These are phyloP conservation scores for Acrossocheilus fasciatus DNA, from an alignment of 2,797 vertebrate genomes.

Conservation along the genomic window DNA sequence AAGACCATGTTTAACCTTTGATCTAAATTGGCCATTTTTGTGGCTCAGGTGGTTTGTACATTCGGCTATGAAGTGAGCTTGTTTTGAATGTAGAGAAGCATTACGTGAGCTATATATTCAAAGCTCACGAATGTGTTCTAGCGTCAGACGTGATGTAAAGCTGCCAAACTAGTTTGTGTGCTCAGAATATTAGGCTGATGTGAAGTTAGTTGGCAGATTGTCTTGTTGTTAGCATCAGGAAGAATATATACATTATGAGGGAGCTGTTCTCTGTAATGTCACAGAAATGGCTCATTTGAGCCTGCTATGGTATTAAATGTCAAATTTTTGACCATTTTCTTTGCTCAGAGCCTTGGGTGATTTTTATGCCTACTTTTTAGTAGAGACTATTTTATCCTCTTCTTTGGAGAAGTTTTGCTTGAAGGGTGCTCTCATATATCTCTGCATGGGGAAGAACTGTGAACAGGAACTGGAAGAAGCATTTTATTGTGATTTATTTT, in stretches of 20 bases:
- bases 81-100: conserved; percentile 36
- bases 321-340: conserved; percentile 61
- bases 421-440: conserved; percentile 62
- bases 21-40: conserved; percentile 74
- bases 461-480: conserved; percentile 71
- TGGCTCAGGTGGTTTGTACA: conserved; percentile 67
- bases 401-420: conserved; percentile 12
- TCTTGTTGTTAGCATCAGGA: conserved; percentile 58
- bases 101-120: not conserved
- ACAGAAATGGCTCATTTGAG: conserved; percentile 66
- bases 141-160: conserved; percentile 58
- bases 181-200: conserved; percentile 49
- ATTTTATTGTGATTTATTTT: conserved; percentile 70
- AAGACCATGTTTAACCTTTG: conserved; percentile 61
- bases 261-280: conserved; percentile 75
- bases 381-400: conserved; percentile 58
- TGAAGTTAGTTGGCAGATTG: conserved; percentile 41
- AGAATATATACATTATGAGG: conserved; percentile 69
- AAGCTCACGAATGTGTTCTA: conserved; percentile 44
- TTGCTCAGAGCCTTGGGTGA: conserved; percentile 68
- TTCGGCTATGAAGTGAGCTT: conserved; percentile 48
- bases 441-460: conserved; percentile 69
- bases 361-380: conserved; percentile 62
- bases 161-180: conserved; percentile 63
- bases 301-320: conserved; percentile 56